phyloP scores from a whole-genome alignment of 2,888 invertebrate species.

The Acronicta aceris region DNA sequence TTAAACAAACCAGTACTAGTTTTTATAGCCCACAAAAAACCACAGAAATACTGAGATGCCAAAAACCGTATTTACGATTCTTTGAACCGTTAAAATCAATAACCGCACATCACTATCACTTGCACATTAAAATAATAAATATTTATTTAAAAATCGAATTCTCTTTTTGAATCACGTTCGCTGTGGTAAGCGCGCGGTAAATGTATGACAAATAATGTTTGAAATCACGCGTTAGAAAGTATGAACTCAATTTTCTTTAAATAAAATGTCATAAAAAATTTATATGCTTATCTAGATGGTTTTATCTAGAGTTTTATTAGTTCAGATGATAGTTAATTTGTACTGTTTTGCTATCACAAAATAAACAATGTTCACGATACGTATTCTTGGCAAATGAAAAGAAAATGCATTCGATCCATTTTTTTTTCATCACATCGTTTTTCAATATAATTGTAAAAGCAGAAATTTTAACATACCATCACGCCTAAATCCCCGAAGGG shows the following conservation, averaged over 20 bases:
- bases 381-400: no score
- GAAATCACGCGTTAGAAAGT: constrained; percentile 16
- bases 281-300: constrained; percentile 26
- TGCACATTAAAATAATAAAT: constrained; percentile 12
- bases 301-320: constrained; percentile 11
- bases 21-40: constrained; percentile 16
- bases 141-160: constrained; percentile 17
- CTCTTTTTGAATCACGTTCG: constrained; percentile 53
- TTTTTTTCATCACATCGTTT: no score
- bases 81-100: constrained; percentile 28
- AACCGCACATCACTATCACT: constrained; percentile 52
- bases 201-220: constrained; percentile 48
- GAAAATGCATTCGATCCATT: no score
- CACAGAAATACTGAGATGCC: constrained; percentile 9
- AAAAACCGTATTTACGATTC: constrained; percentile 31
- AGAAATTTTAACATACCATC: no score
- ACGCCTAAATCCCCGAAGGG: no score
- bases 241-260: constrained; percentile 17
- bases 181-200: constrained; percentile 32
- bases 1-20: neutral
- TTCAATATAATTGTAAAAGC: no score
- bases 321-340: constrained; percentile 1
- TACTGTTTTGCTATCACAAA: neutral
- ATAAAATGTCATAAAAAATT: constrained; percentile 13
- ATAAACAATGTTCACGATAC: neutral